phyloP scores from a whole-genome alignment of 2,888 invertebrate species.

The Hydrotaea diabolus region DNA sequence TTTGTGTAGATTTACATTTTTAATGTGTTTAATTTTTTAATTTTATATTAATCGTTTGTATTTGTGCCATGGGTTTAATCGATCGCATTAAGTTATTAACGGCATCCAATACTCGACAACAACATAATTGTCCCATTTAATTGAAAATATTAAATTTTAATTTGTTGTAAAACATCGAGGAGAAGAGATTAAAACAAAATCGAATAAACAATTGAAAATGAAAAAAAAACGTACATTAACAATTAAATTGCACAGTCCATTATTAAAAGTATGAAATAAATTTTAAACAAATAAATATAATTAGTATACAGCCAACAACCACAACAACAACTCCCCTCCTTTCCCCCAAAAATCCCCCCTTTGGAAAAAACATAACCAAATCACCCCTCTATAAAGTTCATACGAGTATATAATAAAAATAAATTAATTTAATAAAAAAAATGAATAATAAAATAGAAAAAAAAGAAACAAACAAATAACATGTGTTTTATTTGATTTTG shows the following conservation, averaged over 20 bases:
- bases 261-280: conserved; percentile 34
- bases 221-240: conserved; percentile 26
- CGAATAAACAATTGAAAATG: not conserved
- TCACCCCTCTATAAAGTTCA: not conserved
- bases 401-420: conserved; percentile 12
- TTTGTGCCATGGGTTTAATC: not conserved
- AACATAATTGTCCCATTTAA: conserved; percentile 3
- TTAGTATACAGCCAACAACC: not conserved
- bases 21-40: not conserved
- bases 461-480: not conserved
- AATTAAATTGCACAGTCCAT: conserved; percentile 63
- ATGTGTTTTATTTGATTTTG: conserved; percentile 17
- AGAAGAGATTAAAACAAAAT: not conserved
- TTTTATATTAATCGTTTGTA: conserved; percentile 8
- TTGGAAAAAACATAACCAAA: conserved; percentile 2
- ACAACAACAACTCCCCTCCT: not conserved
- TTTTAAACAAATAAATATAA: conserved; percentile 26
- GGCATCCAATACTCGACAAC: not conserved
- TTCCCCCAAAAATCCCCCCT: not conserved
- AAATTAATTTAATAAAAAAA: conserved; percentile 31
- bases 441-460: not conserved
- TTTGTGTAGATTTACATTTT: conserved; percentile 20
- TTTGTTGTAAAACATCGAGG: not conserved
- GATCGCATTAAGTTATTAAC: conserved; percentile 11
- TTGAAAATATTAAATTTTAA: conserved; percentile 18